These are phyloP conservation scores for Amiota communis DNA, from an alignment of 2,888 invertebrate genomes.

Conservation along the genomic window DNA sequence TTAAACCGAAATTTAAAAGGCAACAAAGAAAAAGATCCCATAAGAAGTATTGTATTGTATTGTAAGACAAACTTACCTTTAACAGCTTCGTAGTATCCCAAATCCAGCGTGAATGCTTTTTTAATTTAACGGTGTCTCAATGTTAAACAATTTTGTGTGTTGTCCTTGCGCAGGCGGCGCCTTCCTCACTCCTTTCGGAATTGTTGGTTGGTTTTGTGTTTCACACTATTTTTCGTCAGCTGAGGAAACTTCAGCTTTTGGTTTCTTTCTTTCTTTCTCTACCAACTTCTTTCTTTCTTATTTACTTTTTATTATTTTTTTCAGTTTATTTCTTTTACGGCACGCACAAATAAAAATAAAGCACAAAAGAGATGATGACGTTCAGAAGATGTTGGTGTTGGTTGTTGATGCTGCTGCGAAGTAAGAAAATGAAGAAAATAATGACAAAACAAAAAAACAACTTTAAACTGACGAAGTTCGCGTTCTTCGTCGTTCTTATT, in stretches of 20 bases:
- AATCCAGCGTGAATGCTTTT: constrained; percentile 73
- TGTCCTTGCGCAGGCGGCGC: constrained; percentile 30
- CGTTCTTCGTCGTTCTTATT: not conserved
- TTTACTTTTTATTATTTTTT: constrained; percentile 22
- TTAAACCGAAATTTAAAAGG: not conserved
- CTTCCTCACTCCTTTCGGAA: constrained; percentile 19
- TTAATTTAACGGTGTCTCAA: constrained; percentile 45
- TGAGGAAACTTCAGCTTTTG: constrained; percentile 7
- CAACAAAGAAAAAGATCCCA: not conserved
- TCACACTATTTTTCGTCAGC: not conserved
- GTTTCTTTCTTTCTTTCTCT: too few relatives aligned
- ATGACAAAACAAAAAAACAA: not conserved
- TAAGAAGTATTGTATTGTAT: too few relatives aligned
- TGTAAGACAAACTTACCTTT: constrained; percentile 63
- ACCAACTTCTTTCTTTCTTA: constrained; percentile 49
- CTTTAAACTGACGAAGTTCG: not conserved
- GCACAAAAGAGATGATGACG: constrained; percentile 1
- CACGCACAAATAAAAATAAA: constrained; percentile 39
- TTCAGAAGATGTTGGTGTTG: not conserved
- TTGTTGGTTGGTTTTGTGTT: not conserved
- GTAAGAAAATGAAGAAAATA: not conserved
- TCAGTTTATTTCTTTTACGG: not conserved
- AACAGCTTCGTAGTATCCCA: constrained; percentile 74
- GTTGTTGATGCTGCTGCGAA: constrained; percentile 36
- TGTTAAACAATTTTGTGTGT: constrained; percentile 43